A percentile compares a stretch with the other conserved stretches of the same genome.
phyloP scores from a whole-genome alignment of 2,888 invertebrate species.

The Formica aserva region DNA sequence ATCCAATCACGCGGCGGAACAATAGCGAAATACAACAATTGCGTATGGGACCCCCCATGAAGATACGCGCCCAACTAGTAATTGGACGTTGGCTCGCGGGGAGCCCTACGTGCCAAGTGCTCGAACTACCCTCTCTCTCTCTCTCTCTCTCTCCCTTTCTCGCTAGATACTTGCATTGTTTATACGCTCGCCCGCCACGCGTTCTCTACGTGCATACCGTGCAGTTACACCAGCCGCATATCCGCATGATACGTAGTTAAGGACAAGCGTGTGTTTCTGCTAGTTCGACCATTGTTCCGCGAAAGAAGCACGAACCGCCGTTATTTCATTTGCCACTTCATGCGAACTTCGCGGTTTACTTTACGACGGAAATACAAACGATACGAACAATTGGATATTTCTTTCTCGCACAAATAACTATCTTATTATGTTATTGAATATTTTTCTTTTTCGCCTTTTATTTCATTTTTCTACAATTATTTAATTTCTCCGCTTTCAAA shows the following conservation, averaged over 20 bases:
- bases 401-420: background rate
- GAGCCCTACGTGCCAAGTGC: conserved; percentile 85
- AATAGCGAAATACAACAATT: conserved; percentile 85
- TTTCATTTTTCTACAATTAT: background rate
- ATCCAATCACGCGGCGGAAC: conserved; percentile 83
- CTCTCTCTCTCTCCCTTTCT: conserved; percentile 65
- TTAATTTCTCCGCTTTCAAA: background rate
- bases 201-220: conserved; percentile 63
- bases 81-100: conserved; percentile 83
- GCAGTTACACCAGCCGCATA: conserved; percentile 48
- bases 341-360: conserved; percentile 2
- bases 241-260: conserved; percentile 68
- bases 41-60: conserved; percentile 85
- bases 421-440: background rate
- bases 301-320: conserved; percentile 41
- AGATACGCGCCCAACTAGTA: conserved; percentile 84
- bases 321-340: conserved; percentile 54
- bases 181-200: conserved; percentile 68
- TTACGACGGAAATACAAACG: conserved; percentile 1
- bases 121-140: conserved; percentile 72
- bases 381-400: background rate
- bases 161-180: conserved; percentile 83
- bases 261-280: conserved; percentile 64
- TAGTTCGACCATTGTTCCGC: conserved; percentile 58
- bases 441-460: background rate